These are phyloP conservation scores for Drosophila albomicans DNA, from an alignment of 1,140 invertebrate genomes.

Conservation along the genomic window DNA sequence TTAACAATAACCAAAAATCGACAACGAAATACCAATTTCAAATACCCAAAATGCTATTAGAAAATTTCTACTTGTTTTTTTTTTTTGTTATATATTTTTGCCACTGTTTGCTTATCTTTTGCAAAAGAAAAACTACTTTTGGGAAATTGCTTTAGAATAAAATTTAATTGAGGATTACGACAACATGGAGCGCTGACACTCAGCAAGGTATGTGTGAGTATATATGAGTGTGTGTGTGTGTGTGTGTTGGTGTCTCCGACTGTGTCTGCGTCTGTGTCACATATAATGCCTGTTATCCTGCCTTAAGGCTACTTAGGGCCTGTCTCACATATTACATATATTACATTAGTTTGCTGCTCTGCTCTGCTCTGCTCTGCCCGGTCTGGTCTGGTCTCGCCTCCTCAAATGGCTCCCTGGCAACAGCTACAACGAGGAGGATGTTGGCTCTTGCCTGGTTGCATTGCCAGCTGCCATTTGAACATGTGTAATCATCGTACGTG, in stretches of 20 bases:
- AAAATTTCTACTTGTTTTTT: constrained; percentile 15
- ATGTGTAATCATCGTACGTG: constrained; percentile 82
- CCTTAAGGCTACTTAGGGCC: constrained; percentile 81
- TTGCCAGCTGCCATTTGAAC: constrained; percentile 66
- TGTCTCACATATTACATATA: constrained; percentile 80
- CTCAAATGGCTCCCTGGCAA: constrained; percentile 16
- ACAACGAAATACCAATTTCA: constrained; percentile 38
- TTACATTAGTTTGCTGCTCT: constrained; percentile 66
- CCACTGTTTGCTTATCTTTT: constrained; percentile 73
- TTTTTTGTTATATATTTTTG: constrained; percentile 7
- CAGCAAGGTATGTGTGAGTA: constrained; percentile 17
- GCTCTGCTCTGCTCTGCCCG: background rate
- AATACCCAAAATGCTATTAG: constrained; percentile 43
- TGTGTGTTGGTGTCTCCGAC: constrained; percentile 11
- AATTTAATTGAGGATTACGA: constrained; percentile 81
- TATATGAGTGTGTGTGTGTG: constrained; percentile 26
- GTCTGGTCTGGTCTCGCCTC: constrained; percentile 18
- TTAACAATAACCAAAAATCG: constrained; percentile 73
- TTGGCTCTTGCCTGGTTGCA: constrained; percentile 31
- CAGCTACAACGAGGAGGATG: background rate
- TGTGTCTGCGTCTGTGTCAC: constrained; percentile 45
- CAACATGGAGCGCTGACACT: constrained; percentile 35
- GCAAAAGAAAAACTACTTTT: constrained; percentile 74
- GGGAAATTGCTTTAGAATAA: constrained; percentile 82
- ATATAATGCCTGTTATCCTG: constrained; percentile 77